Evolutionary conservation across 2,113 vertebrate genomes (phyloP), one percentile per base, ranked within the genome.

Genomic region (Hemichromis elongatus): DNA sequence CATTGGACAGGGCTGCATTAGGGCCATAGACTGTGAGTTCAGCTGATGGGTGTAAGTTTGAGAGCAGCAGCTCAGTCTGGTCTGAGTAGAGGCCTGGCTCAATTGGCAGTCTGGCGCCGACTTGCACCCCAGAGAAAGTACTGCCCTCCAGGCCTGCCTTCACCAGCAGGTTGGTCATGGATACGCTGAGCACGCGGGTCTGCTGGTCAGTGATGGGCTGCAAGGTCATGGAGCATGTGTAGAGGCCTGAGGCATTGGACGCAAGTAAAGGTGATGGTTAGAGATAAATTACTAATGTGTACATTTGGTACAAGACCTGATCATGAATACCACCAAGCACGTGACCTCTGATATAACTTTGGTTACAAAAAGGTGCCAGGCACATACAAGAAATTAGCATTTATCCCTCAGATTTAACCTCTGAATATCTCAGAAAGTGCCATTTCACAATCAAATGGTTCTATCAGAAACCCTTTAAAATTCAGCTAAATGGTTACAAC

Each of bases 1-100:
- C 90, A 87, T 85, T 96, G 82, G 97, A 95, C 26, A 99, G 96
- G 21, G 96, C 91, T 7, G 96, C 94, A 2, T 66, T 1, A 14
- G 96, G 92, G 45, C 97, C 97, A 19, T 98, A 99, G 77, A 99
- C 83, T 14, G 96, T 98, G 54, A 99, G 91, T 9, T 98, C 96
- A 0, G 96, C 95, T 18, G 96, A 96, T 10, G 86, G 40, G 52
- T 97, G 95, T 73, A 96, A 94, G 93, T 95, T 97, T 86, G 96
- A 98, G 87, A 99, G 94, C 24, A 98, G 91, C 89, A 99, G 89
- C 89, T 98, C 97, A 0, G 95, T 95, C 91, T 97, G 97, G 92
- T 98, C 97, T 0, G 96, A 77, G 24, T 97, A 98, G 77, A 99
- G 96, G 3, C 98, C 97, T 0, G 96, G 96, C 80, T 93, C 97